Evolutionary conservation across 2,113 vertebrate genomes (phyloP).

Genomic region (Macquaria ambigua): DNA sequence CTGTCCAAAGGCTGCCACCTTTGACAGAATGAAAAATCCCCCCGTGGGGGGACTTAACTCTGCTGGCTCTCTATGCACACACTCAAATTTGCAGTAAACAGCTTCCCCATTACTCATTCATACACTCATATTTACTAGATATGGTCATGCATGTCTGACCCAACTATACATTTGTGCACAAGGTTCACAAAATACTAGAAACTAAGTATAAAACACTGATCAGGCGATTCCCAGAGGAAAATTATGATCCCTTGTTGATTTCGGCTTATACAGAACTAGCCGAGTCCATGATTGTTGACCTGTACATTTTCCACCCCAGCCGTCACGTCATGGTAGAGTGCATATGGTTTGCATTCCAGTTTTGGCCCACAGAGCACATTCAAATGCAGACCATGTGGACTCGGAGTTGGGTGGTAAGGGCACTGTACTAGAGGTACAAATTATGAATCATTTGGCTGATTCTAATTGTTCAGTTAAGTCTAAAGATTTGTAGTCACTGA

Average conservation of each 20-base stretch:
- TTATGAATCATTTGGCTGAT: not conserved
- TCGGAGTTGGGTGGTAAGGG: not conserved
- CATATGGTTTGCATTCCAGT: constrained; percentile 35
- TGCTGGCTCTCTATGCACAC: constrained; percentile 33
- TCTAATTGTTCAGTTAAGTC: not conserved
- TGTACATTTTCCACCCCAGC: constrained; percentile 10
- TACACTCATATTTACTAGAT: constrained; percentile 27
- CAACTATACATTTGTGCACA: not conserved
- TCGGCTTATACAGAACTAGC: not conserved
- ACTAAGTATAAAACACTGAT: not conserved
- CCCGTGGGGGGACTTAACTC: constrained; percentile 59
- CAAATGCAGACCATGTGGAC: constrained; percentile 34
- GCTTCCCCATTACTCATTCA: constrained; percentile 71
- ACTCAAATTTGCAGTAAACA: constrained; percentile 70
- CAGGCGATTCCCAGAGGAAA: constrained; percentile 7
- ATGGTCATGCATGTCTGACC: constrained; percentile 2
- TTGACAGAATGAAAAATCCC: constrained; percentile 77
- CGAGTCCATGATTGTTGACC: not conserved
- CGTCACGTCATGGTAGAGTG: not conserved
- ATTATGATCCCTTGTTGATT: constrained; percentile 12
- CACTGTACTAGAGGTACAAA: not conserved
- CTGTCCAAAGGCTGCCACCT: constrained; percentile 75
- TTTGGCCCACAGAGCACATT: constrained; percentile 14
- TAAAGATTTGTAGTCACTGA: not conserved
- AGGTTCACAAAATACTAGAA: constrained; percentile 1